Base-by-base conservation (phyloP, 1,140 invertebrate species). In the Meteorus sp. region DNA sequence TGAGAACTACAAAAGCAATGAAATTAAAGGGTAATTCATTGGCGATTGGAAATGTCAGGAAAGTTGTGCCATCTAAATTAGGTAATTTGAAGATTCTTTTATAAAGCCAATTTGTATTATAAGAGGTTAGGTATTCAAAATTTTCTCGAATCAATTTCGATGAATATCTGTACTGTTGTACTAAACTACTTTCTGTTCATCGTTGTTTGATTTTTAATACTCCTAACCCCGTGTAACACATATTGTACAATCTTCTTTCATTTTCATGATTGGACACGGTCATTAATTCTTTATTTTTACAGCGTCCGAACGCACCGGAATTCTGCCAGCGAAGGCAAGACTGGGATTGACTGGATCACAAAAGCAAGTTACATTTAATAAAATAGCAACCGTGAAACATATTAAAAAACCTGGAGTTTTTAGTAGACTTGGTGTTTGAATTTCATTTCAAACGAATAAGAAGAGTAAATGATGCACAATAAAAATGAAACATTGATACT, bases 351-450 rank as follows among this genome's bases (percentile, higher is more conserved):
- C 43, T 11, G 56, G 13, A 3, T 22, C 37, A 41, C 55, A 66
- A 5, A 80, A 80, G 58, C 78, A 80, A 73, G 78, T 80, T 1
- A 79, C 78, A 17, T 80, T 80, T 23, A 74, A 78, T 33, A 77
- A 69, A 63, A 56, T 75, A 41, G 39, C 74, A 31, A 76, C 69
- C 3, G 61, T 79, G 1, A 64, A 71, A 17, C 70, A 67, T 2
- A 63, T 72, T 0, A 75, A 70, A 51, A 79, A 74, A 48, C 66
- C 72, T 2, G 70, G 73, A 51, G 78, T 80, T 17, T 80, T 80
- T 56, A 79, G 78, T 64, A 71, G 78, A 52, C 56, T 80, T 39
- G 78, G 78, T 5, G 57, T 78, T 65, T 79, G 62, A 76, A 41
- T 31, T 11, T 54, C 20, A 37, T 44, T 47, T 51, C 35, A 37